Evolutionary conservation across 2,888 invertebrate genomes (phyloP), one percentile per base, ranked within the genome.

Genomic region (Amiota minor): DNA sequence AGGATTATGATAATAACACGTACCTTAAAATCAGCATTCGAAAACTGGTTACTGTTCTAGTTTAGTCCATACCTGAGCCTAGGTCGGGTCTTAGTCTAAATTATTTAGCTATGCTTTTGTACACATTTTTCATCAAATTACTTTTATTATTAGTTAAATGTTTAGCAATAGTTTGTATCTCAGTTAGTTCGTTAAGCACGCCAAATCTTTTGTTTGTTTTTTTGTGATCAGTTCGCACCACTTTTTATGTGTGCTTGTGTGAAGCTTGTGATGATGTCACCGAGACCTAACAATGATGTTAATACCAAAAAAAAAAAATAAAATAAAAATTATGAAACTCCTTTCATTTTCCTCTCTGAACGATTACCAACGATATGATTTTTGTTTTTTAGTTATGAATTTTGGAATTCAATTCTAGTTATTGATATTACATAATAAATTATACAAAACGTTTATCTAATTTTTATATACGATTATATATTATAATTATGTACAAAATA

Each of bases 361-460:
- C 69, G 80, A 79, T 35, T 80, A 82, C 83, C 82, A 82, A 79
- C 83, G 83, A 83, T 35, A 35, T 35, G 6, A 35, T 35, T 35
- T 35, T 4, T 35, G 35, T 35, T 35, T 35, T 35, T 4, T 35
- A 35, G 35, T 35, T 35, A 35, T 35, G 35, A 35, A 35, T 35
- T 35, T 35, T 35, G 0, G 6, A 35, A 35, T 35, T 35, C 6
- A 35, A 35, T 35, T 35, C 35, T 35, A 35, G 35, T 35, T 35
- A 35, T 35, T 35, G 35, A 35, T 35, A 6, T 35, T 35, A 35
- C 35, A 35, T 35, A 35, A 35, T 35, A 4, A 35, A 35, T 35
- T 35, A 35, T 35, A 35, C 35, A 35, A 3, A 35, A 35, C 6
- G 6, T 6, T 2, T 35, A 35, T 35, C 35, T 6, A 35, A 35